Base-by-base conservation (phyloP, 2,113 vertebrate genomes). In the Redunca redunca region DNA sequence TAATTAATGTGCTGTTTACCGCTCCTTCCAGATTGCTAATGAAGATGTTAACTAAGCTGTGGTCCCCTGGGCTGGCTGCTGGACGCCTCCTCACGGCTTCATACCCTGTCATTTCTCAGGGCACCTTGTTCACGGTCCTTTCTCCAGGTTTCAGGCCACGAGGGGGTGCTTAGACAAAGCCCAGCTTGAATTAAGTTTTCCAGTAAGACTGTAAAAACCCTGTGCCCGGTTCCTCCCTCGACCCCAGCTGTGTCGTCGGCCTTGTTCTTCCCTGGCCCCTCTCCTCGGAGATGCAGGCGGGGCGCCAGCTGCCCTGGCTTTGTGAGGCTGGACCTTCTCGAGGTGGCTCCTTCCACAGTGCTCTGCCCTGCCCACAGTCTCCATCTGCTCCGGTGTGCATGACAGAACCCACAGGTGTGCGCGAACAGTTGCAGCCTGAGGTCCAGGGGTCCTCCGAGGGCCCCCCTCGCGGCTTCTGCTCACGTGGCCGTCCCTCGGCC, bases 1-100 rank as follows among this genome's bases (percentile, higher is more conserved):
- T 98, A 98, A 99, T 99, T 98, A 98, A 98, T 95, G 94, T 84
- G 97, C 95, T 98, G 96, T 95, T 98, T 98, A 98, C 98, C 98
- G 98, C 98, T 97, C 98, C 96, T 97, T 98, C 95, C 97, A 98
- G 98, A 95, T 98, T 98, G 87, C 98, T 98, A 98, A 98, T 98
- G 98, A 99, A 98, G 98, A 98, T 97, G 98, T 98, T 98, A 98
- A 98, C 97, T 95, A 88, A 93, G 91, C 97, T 95, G 95, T 71
- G 97, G 95, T 98, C 98, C 98, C 98, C 94, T 78, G 96, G 97
- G 98, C 96, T 33, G 74, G 89, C 78, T 46, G 52, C 52, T 17
- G 97, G 96, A 93, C 93, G 95, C 93, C 98, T 97, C 98, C 97
- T 96, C 97, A 64, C 96, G 95, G 94, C 96, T 96, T 90, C n/a